Evolutionary conservation across 2,113 vertebrate species (phyloP), one percentile per base, ranked within the genome.

Genomic region (Brienomyrus brachyistius): DNA sequence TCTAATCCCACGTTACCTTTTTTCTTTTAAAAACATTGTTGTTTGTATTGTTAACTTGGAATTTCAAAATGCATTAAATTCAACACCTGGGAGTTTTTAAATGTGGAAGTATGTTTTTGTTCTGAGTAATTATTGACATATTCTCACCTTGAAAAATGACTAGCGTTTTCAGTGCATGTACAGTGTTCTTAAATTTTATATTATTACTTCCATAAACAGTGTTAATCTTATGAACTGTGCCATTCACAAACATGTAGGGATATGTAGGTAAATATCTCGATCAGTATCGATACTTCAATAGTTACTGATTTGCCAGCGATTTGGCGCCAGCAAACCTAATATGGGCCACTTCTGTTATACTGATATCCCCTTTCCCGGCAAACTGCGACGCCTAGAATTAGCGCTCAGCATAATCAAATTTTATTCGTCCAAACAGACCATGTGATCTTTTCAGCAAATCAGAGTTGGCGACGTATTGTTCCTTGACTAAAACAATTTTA

Each of bases 401-500:
- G 35, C 52, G 86, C 43, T 13, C 23, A 77, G n/a, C 62, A 43
- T n/a, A 17, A 19, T 88, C 21, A 17, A 74, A 74, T 88, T 15
- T 27, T 45, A 74, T 74, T 48, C 11, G 62, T 35, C n/a, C 47
- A 77, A 17, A 88, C 23, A 70, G 45, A 21, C 27, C 59, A 77
- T 27, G 88, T 88, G 88, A 77, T 17, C 4, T 51, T 51, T 74
- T 88, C n/a, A 48, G 13, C 88, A 66, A 88, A 88, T 88, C 11
- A 10, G 23, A 27, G 11, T 77, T 23, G n/a, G 31, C n/a, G 70
- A 48, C 27, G 59, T 77, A 66, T 27, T 35, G 6, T 70, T 88
- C 59, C 17, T 77, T 23, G 27, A 74, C 45, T 48, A 62, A 50
- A 66, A 88, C 43, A 88, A 88, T 62, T 50, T 48, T 15, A 88